Percentiles rank a stretch among this genome's conserved stretches.
Conservation (phyloP, 2,888 invertebrate genomes). For the Pelosia muscerda region DNA sequence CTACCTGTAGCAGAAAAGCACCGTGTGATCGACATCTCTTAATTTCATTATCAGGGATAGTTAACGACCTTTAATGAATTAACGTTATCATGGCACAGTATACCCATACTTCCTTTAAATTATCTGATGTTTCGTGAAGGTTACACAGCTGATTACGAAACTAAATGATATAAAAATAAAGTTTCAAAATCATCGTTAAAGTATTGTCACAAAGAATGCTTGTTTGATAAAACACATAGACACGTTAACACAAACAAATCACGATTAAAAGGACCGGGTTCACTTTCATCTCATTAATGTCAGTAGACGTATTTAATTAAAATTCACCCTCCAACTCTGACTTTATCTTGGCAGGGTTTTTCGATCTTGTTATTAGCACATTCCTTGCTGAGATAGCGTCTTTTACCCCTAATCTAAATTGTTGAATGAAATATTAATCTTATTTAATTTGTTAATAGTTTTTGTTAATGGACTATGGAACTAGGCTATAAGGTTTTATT, state of each 20-base stretch:
- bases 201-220: constrained; percentile 49
- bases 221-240: constrained; percentile 58
- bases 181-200: constrained; percentile 26
- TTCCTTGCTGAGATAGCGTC: constrained; percentile 60
- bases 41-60: no score
- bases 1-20: no score
- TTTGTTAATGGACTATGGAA: constrained; percentile 28
- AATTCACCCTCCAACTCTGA: constrained; percentile 77
- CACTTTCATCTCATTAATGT: constrained; percentile 84
- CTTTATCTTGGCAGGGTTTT: constrained; percentile 76
- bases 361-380: constrained; percentile 82
- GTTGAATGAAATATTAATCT: constrained; percentile 49
- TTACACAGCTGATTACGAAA: background rate
- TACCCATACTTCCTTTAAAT: no score
- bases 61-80: no score
- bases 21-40: no score
- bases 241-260: constrained; percentile 83
- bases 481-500: constrained; percentile 11
- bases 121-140: no score
- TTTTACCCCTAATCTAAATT: constrained; percentile 54
- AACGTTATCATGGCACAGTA: no score
- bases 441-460: constrained; percentile 56
- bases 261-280: constrained; percentile 76
- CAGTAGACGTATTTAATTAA: constrained; percentile 84
- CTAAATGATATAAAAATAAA: constrained; percentile 18